Evolutionary conservation across 2,888 invertebrate species (phyloP).

Genomic region (Tromatobia lineatoria): DNA sequence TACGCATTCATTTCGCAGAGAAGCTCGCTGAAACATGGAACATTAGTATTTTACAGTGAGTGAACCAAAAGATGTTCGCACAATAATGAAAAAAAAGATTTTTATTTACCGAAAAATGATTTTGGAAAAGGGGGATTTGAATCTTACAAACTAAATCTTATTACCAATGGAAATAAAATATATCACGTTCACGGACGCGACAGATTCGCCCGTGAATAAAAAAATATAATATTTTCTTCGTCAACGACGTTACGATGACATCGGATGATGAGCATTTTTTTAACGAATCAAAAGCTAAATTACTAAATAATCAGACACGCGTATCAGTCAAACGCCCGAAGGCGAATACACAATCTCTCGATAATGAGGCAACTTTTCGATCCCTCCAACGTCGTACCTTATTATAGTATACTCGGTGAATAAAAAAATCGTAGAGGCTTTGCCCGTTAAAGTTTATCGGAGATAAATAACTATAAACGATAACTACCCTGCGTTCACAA

Average conservation of each 20-base stretch:
- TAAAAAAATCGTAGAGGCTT: neutral
- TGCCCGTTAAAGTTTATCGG: neutral
- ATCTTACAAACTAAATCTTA: conserved; percentile 47
- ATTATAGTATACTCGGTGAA: neutral
- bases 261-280: conserved; percentile 49
- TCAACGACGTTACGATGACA: conserved; percentile 45
- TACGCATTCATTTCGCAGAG: conserved; percentile 17
- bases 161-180: conserved; percentile 53
- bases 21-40: conserved; percentile 24
- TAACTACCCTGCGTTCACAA: conserved; percentile 5
- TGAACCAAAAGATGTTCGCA: conserved; percentile 34
- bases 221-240: conserved; percentile 47
- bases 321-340: conserved; percentile 7
- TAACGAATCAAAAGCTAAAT: conserved; percentile 18
- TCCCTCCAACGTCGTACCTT: neutral
- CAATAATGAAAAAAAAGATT: conserved; percentile 1
- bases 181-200: conserved; percentile 60
- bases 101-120: conserved; percentile 5
- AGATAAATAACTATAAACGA: conserved; percentile 26
- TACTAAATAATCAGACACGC: conserved; percentile 10
- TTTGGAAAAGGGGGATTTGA: conserved; percentile 16
- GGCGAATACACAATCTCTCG: conserved; percentile 2
- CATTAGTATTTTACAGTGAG: conserved; percentile 30
- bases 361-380: neutral
- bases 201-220: conserved; percentile 49